Evolutionary conservation across 2,113 vertebrate genomes (phyloP).

Genomic region (Rhadina sibilatrix): DNA sequence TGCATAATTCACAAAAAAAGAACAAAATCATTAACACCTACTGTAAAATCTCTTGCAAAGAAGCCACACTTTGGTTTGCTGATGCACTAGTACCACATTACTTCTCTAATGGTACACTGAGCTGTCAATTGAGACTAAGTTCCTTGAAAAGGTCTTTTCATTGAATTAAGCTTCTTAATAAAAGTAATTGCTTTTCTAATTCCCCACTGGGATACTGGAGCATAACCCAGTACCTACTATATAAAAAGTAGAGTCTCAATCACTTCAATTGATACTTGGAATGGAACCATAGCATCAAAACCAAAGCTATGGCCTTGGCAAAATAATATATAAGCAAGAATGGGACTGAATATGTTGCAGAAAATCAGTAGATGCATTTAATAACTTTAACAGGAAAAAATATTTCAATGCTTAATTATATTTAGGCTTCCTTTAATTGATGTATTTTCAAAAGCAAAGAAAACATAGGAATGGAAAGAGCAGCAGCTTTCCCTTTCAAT

Average conservation of each 20-base stretch:
- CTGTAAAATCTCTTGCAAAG: neutral
- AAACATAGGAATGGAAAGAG: neutral
- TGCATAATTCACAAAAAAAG: neutral
- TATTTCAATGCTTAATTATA: neutral
- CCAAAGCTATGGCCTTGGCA: neutral
- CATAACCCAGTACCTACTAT: neutral
- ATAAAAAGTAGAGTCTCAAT: neutral
- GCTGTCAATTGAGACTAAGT: conserved; percentile 17
- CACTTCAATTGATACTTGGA: neutral
- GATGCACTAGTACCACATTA: neutral
- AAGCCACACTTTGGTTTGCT: neutral
- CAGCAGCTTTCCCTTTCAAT: neutral
- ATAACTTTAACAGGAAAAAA: neutral
- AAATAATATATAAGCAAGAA: neutral
- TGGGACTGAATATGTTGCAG: neutral
- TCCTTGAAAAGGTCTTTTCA: conserved; percentile 7
- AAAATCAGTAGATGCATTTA: neutral
- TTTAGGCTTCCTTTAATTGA: neutral
- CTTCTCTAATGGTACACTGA: neutral
- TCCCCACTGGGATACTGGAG: neutral
- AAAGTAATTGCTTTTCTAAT: conserved; percentile 34
- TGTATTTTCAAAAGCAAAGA: neutral
- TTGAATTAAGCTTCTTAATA: conserved; percentile 50
- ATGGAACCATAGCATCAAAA: neutral
- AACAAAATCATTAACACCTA: neutral